These are phyloP conservation scores for Smithornis capensis DNA, from an alignment of 2,113 vertebrate species.

Conservation along the genomic window DNA sequence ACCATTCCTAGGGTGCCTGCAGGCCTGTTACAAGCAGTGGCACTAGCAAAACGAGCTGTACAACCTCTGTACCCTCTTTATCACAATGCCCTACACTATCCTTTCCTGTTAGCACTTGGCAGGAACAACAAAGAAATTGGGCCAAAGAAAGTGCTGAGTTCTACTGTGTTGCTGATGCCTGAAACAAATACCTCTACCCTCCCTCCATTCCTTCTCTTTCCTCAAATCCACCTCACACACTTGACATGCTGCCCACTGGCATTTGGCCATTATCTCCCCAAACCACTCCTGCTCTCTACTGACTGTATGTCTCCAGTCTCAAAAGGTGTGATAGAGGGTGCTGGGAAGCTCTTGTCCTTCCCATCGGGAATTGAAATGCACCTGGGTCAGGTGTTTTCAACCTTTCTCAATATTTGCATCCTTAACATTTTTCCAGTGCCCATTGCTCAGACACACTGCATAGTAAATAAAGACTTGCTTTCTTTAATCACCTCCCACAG, in stretches of 20 bases:
- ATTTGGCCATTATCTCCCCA: neutral
- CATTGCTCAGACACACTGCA: neutral
- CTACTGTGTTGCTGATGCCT: neutral
- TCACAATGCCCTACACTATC: neutral
- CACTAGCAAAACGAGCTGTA: neutral
- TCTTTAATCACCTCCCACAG: neutral
- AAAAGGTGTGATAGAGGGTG: neutral
- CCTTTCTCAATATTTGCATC: neutral
- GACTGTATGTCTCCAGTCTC: neutral
- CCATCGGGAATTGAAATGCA: neutral
- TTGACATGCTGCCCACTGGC: neutral
- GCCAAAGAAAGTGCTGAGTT: neutral
- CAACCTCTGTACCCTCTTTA: neutral
- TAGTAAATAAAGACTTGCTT: neutral
- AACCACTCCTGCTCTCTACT: neutral
- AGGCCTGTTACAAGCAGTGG: neutral
- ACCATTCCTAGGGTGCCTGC: neutral
- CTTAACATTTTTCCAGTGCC: neutral
- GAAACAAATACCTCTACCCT: neutral
- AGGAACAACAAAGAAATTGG: neutral
- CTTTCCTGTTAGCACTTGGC: neutral
- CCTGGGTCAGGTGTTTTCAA: neutral
- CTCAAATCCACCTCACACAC: neutral
- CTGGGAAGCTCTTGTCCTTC: neutral
- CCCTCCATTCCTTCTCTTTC: neutral